Conservation (phyloP, 2,888 invertebrate species). For the Tenthredo notha region DNA sequence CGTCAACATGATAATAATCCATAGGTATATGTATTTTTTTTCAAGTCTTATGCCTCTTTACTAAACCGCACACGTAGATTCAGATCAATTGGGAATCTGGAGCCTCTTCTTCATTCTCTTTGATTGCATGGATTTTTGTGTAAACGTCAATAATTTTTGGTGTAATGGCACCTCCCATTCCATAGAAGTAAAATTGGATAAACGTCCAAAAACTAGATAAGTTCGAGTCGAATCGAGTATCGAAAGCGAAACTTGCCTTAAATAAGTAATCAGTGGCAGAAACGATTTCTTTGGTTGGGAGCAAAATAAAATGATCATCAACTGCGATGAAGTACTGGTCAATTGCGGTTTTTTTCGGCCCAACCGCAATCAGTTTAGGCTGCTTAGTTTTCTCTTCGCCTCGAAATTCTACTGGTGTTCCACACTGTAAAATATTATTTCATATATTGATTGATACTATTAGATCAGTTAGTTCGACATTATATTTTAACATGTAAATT, state of each 20-base stretch:
- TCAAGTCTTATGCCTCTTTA: background rate
- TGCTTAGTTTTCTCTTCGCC: background rate
- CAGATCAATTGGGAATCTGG: background rate
- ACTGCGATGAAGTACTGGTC: conserved; percentile 46
- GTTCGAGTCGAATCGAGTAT: conserved; percentile 23
- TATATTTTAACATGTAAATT: too few species aligned
- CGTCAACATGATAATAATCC: background rate
- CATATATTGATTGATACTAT: background rate
- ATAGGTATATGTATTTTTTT: background rate
- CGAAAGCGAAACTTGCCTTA: conserved; percentile 49
- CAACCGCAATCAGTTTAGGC: conserved; percentile 49
- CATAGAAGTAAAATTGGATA: conserved; percentile 47
- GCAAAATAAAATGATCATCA: conserved; percentile 41
- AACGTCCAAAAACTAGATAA: conserved; percentile 46
- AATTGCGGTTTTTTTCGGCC: conserved; percentile 38
- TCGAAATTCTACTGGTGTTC: conserved; percentile 44
- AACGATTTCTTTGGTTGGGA: conserved; percentile 29
- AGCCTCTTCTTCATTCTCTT: background rate
- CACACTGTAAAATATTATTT: conserved; percentile 33
- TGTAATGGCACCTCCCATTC: conserved; percentile 35
- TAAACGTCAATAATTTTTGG: conserved; percentile 30
- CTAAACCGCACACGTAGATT: background rate
- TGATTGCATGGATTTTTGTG: conserved; percentile 20
- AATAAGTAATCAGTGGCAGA: conserved; percentile 41
- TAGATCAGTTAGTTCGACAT: background rate